Evolutionary conservation across 2,113 vertebrate species (phyloP).

Genomic region (Fregetta grallaria): DNA sequence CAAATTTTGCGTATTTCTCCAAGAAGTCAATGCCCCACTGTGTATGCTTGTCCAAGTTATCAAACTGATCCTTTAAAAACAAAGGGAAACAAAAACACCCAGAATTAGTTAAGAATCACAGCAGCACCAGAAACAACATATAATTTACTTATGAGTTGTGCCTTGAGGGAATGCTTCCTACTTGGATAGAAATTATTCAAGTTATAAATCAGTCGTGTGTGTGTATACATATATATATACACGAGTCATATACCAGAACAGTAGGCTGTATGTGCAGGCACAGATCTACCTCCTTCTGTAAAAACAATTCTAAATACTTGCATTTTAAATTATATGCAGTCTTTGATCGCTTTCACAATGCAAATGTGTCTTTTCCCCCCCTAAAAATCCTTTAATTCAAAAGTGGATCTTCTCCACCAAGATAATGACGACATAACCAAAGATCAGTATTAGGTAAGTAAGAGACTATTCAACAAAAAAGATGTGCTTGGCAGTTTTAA

Average conservation of each 20-base stretch:
- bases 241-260: neutral
- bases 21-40: conserved; percentile 99
- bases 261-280: neutral
- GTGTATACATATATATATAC: rapidly evolving
- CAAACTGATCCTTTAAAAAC: conserved; percentile 93
- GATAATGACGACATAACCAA: neutral
- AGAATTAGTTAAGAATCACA: neutral
- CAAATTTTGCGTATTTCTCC: conserved; percentile 97
- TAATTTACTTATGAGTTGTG: neutral
- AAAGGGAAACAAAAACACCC: conserved; percentile 6
- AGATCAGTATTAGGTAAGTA: neutral
- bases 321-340: neutral
- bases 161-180: neutral
- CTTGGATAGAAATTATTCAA: neutral
- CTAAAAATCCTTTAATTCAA: neutral
- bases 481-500: neutral
- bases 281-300: neutral
- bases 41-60: conserved; percentile 97
- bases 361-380: neutral
- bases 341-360: neutral
- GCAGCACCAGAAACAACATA: neutral
- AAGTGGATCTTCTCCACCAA: neutral
- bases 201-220: neutral
- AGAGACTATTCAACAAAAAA: neutral
- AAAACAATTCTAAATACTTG: neutral